These are phyloP conservation scores for Drosophila obscura DNA, from an alignment of 1,140 invertebrate genomes.

Conservation along the genomic window DNA sequence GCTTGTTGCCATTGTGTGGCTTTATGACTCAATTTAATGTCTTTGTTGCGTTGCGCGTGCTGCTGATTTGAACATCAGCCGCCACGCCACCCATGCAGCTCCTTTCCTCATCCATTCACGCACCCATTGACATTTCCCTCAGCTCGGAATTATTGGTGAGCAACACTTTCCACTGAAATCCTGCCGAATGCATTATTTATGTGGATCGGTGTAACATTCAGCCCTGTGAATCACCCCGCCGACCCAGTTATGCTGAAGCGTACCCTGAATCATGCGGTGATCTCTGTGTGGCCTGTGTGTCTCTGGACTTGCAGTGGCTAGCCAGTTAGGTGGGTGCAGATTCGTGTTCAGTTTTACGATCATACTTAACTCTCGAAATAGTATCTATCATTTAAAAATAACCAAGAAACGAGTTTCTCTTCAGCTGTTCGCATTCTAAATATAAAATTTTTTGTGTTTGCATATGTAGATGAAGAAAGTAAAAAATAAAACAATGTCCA, in stretches of 20 bases:
- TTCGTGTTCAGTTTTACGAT: not conserved
- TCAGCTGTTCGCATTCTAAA: not conserved
- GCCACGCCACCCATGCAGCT: conserved; percentile 46
- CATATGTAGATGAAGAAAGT: conserved; percentile 32
- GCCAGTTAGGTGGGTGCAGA: not conserved
- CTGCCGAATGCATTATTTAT: conserved; percentile 29
- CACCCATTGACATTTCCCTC: conserved; percentile 25
- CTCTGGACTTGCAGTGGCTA: not conserved
- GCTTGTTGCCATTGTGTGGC: conserved; percentile 42
- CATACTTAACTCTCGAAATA: conserved; percentile 5
- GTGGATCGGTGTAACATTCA: conserved; percentile 7
- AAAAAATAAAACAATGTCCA: conserved; percentile 29
- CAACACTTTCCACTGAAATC: conserved; percentile 29
- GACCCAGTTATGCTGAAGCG: conserved; percentile 36
- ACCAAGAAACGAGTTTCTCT: conserved; percentile 35
- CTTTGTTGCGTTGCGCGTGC: conserved; percentile 73
- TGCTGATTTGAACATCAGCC: conserved; percentile 43
- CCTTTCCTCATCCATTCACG: not conserved
- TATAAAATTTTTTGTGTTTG: conserved; percentile 20
- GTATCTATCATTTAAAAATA: conserved; percentile 28
- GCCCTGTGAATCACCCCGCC: conserved; percentile 15
- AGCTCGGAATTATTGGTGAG: conserved; percentile 23
- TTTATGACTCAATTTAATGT: conserved; percentile 81
- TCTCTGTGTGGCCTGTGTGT: not conserved
- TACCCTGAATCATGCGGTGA: conserved; percentile 23